Evolutionary conservation across 2,797 vertebrate genomes (phyloP).

Genomic region (Rhadinocentrus ornatus): DNA sequence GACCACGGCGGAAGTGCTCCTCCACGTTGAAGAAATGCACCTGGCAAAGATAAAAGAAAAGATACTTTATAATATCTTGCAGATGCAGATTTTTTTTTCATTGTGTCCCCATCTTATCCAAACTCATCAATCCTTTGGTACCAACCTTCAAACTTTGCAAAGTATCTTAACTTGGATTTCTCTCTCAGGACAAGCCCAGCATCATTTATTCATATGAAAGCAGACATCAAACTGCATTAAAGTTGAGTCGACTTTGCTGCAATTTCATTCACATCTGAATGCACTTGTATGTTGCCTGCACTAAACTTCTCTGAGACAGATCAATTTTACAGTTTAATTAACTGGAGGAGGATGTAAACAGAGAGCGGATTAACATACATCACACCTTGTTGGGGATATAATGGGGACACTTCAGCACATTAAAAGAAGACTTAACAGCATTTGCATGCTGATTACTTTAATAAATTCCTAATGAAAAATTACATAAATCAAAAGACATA

Average conservation of each 20-base stretch:
- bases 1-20: constrained; percentile 82
- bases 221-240: neutral
- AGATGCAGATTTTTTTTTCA: constrained; percentile 7
- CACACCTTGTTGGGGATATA: neutral
- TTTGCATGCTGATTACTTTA: neutral
- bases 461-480: neutral
- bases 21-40: constrained; percentile 89
- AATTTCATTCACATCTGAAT: neutral
- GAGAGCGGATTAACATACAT: neutral
- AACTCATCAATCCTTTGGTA: neutral
- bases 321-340: neutral
- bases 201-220: no score
- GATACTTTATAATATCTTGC: neutral
- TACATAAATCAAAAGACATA: neutral
- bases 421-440: neutral
- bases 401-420: neutral
- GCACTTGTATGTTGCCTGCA: neutral
- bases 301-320: neutral
- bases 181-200: no score
- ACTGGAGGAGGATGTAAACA: neutral
- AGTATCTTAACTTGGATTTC: neutral
- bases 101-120: constrained; percentile 10
- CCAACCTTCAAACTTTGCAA: constrained; percentile 12
- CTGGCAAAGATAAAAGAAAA: constrained; percentile 38
- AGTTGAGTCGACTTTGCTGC: neutral